A percentile compares a stretch with the other conserved stretches of the same genome.
Conservation (phyloP, 2,797 vertebrate genomes). For the Lutjanus argentimaculatus region DNA sequence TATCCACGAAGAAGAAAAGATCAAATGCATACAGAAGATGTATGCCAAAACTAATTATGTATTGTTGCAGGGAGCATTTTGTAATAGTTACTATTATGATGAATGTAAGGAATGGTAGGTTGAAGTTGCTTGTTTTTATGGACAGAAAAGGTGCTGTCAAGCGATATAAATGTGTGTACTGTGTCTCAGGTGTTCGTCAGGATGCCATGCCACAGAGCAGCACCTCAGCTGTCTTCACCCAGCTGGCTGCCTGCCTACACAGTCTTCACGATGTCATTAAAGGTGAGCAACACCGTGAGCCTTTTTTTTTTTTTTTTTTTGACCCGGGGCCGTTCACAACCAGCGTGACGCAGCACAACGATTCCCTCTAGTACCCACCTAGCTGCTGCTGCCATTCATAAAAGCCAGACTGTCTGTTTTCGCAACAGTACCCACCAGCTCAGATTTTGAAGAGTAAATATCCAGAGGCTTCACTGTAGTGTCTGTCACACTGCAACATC, state of each 20-base stretch:
- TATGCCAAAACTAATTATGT: too few relatives aligned
- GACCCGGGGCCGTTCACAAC: not conserved
- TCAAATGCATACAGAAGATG: too few relatives aligned
- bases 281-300: conserved; percentile 84
- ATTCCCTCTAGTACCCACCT: not conserved
- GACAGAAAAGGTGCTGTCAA: conserved; percentile 2
- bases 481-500: not conserved
- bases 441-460: conserved; percentile 26
- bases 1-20: too few relatives aligned
- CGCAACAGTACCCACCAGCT: not conserved
- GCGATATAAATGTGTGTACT: conserved; percentile 25
- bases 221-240: conserved; percentile 91
- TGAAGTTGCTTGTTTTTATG: not conserved
- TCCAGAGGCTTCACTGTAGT: conserved; percentile 13
- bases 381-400: conserved; percentile 17
- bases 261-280: conserved; percentile 92
- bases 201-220: conserved; percentile 92
- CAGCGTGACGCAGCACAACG: not conserved
- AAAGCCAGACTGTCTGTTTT: conserved; percentile 26
- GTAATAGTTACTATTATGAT: not conserved
- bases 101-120: not conserved
- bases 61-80: too few relatives aligned
- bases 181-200: conserved; percentile 89
- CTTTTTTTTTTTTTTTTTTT: conserved; percentile 6
- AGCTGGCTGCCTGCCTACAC: conserved; percentile 91